phyloP scores from a whole-genome alignment of 2,797 vertebrate genomes.

The Spea hammondii region DNA sequence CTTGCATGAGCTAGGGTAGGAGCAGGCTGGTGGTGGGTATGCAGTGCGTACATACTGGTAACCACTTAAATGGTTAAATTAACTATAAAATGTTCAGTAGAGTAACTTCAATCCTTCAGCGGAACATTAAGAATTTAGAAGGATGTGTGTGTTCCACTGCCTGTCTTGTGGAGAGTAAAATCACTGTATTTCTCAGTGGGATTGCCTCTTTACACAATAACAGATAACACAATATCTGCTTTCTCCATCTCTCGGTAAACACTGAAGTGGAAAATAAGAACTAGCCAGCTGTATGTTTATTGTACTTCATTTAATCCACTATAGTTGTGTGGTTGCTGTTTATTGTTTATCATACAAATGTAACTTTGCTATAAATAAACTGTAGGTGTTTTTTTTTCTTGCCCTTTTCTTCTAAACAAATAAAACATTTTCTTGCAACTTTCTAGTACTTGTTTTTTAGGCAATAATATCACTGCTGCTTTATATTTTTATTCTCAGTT shows the following conservation, averaged over 20 bases:
- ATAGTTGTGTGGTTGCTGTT: neutral
- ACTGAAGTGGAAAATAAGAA: neutral
- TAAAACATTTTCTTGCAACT: neutral
- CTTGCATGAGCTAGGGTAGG: too few relatives aligned
- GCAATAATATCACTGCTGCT: constrained; percentile 1
- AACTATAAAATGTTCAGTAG: too few relatives aligned
- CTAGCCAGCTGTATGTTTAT: neutral
- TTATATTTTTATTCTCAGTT: constrained; percentile 12
- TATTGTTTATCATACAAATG: neutral
- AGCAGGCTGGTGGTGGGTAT: too few relatives aligned
- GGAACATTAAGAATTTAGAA: too few relatives aligned
- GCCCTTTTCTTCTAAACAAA: neutral
- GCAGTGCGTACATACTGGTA: too few relatives aligned
- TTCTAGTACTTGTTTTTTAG: neutral
- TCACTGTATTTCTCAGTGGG: too few relatives aligned
- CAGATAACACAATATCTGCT: too few relatives aligned
- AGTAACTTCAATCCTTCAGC: too few relatives aligned
- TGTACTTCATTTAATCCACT: neutral
- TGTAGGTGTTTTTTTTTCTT: neutral
- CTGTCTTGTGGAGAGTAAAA: too few relatives aligned
- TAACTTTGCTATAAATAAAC: neutral
- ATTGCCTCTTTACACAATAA: too few relatives aligned
- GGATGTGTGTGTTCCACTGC: too few relatives aligned
- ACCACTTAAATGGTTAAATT: too few relatives aligned
- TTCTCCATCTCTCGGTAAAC: neutral